Evolutionary conservation across 2,113 vertebrate genomes (phyloP), one percentile per base, ranked within the genome.

Genomic region (Macquaria ambigua): DNA sequence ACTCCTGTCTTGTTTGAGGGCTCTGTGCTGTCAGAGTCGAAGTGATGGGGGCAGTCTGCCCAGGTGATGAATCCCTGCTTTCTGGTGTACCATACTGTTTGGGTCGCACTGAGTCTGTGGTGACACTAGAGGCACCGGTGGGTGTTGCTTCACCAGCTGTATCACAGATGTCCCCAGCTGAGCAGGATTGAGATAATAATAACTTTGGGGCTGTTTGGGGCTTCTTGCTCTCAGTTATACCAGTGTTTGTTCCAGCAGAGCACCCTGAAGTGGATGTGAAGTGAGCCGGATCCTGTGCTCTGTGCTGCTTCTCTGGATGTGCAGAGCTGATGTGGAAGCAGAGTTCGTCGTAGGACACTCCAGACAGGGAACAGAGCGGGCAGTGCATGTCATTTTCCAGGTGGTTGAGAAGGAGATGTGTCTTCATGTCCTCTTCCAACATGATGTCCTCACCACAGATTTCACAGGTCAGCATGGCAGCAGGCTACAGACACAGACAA

Each of bases 401-500:
- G 84, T 96, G 97, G 46, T 84, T 88, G 18, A 95, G 81, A 3
- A 95, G 85, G 25, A 95, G 85, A 16, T 97, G 95, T 8, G 95
- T 91, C 91, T 91, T 96, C 95, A 93, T 93, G 68, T 95, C 97
- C 28, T 93, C 82, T 74, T 96, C 96, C 21, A 96, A 90, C 12
- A 89, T 2, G 1, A 96, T 81, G 63, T 94, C 94, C 87, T 96
- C 94, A 11, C 96, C 95, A 79, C 97, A 97, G 77, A 95, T 95
- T 2, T 95, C 96, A 89, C 97, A 97, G 21, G 93, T 94, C 63
- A 95, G 79, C 97, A 97, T 97, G 72, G n/a, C 80, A 43, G 83
- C 34, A n/a, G 43, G 64, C 87, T 88, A 56, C 1, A 16, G 1
- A 72, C 23, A 85, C 37, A 78, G 7, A 56, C 66, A 71, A 18